These are phyloP conservation scores for Oryzaephilus surinamensis DNA, from an alignment of 1,140 invertebrate species.

Conservation along the genomic window DNA sequence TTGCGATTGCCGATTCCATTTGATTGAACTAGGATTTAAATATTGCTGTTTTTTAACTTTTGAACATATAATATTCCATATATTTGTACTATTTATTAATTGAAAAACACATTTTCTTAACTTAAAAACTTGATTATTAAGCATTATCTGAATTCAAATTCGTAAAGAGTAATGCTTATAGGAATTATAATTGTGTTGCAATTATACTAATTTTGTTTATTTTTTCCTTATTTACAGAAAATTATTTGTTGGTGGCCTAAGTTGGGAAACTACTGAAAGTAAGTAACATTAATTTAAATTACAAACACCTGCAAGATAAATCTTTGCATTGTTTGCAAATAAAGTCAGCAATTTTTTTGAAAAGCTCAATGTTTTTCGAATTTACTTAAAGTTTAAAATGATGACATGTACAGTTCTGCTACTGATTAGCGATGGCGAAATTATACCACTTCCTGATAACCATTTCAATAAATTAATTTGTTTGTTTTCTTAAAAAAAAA, in stretches of 20 bases:
- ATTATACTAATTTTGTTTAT: conserved; percentile 19
- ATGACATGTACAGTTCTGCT: conserved; percentile 20
- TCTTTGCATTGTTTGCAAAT: too few species aligned
- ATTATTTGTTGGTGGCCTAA: conserved; percentile 93
- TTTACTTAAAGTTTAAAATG: conserved; percentile 2
- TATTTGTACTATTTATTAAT: conserved; percentile 10
- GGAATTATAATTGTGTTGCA: conserved; percentile 20
- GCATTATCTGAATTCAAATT: conserved; percentile 22
- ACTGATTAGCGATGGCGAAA: conserved; percentile 15
- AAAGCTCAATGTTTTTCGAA: conserved; percentile 2
- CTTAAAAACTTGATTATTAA: conserved; percentile 22
- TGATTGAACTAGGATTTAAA: conserved; percentile 30
- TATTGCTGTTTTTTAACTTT: conserved; percentile 16
- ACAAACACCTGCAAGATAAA: too few species aligned
- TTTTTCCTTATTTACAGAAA: conserved; percentile 76
- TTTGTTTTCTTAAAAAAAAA: not conserved
- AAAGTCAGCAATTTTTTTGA: conserved; percentile 11
- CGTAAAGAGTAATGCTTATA: conserved; percentile 23
- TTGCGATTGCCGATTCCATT: conserved; percentile 34
- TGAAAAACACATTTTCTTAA: conserved; percentile 14
- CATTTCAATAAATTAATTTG: not conserved
- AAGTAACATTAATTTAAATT: conserved; percentile 49
- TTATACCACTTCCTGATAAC: conserved; percentile 8
- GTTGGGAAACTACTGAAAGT: conserved; percentile 97
- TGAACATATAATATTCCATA: too few species aligned